phyloP scores from a whole-genome alignment of 2,888 invertebrate genomes.

The Diplazon laetatorius region DNA sequence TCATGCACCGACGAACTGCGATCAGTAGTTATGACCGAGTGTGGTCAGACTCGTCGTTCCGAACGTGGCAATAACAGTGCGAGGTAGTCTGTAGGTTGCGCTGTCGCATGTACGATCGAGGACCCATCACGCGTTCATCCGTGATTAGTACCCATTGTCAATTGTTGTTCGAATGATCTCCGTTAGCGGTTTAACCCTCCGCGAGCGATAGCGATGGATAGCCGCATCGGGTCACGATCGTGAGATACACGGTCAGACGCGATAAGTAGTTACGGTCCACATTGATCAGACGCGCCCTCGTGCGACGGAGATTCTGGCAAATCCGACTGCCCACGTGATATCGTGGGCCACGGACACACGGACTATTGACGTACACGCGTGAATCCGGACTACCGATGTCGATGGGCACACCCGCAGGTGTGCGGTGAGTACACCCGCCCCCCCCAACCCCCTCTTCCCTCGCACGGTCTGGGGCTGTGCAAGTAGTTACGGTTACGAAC shows the following conservation, averaged over 20 bases:
- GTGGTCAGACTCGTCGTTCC: neutral
- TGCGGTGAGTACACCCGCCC: slow-evolving; percentile 28
- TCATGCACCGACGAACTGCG: neutral
- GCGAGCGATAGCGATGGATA: neutral
- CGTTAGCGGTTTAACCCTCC: neutral
- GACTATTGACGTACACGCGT: too few species aligned
- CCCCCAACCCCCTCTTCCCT: too few species aligned
- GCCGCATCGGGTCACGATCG: neutral
- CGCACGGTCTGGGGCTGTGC: neutral
- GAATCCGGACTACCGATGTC: neutral
- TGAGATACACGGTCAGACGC: neutral
- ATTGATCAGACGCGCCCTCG: slow-evolving; percentile 24
- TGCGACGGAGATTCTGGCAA: neutral
- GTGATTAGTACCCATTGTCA: slow-evolving; percentile 49
- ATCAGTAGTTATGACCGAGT: slow-evolving; percentile 1
- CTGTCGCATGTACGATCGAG: slow-evolving; percentile 23
- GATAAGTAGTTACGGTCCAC: slow-evolving; percentile 40
- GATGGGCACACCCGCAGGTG: slow-evolving; percentile 6
- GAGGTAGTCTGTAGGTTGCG: slow-evolving; percentile 4
- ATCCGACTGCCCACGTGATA: neutral
- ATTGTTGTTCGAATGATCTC: slow-evolving; percentile 28
- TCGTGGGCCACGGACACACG: neutral
- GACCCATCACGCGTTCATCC: slow-evolving; percentile 1
- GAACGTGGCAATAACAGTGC: slow-evolving; percentile 12
- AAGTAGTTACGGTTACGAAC: slow-evolving; percentile 21